phyloP scores from a whole-genome alignment of 2,797 vertebrate genomes.

The Muscicapa comitata region DNA sequence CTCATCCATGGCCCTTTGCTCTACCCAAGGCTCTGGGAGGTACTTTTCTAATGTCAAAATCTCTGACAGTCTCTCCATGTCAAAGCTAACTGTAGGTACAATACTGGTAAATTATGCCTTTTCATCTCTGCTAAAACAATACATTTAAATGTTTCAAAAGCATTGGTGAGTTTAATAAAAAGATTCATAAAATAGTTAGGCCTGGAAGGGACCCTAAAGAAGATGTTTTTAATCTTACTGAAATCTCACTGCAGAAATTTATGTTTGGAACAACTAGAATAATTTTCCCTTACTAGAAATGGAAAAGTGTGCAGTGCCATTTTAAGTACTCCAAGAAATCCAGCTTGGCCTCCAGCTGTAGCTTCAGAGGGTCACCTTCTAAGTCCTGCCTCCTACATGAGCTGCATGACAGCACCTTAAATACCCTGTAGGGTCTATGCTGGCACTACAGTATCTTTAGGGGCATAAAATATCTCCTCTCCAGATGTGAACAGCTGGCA shows the following conservation, averaged over 20 bases:
- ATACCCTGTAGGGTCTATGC: background rate
- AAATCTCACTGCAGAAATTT: background rate
- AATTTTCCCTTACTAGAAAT: background rate
- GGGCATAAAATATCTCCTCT: background rate
- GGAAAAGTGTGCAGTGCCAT: background rate
- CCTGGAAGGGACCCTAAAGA: background rate
- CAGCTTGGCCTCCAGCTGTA: background rate
- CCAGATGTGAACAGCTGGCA: background rate
- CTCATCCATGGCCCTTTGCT: rapidly evolving
- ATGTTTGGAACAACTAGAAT: background rate
- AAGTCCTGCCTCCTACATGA: background rate
- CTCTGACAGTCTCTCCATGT: background rate
- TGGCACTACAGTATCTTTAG: background rate
- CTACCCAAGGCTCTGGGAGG: background rate
- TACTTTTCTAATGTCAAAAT: background rate
- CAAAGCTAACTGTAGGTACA: background rate
- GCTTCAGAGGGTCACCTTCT: background rate
- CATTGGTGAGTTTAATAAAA: background rate
- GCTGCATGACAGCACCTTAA: background rate
- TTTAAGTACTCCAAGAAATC: background rate
- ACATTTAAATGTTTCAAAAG: background rate
- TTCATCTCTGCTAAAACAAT: background rate
- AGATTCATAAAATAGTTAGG: background rate
- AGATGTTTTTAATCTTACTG: background rate
- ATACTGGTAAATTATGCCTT: background rate